These are phyloP conservation scores for Silurus asotus DNA, from an alignment of 2,113 vertebrate genomes.

Conservation along the genomic window DNA sequence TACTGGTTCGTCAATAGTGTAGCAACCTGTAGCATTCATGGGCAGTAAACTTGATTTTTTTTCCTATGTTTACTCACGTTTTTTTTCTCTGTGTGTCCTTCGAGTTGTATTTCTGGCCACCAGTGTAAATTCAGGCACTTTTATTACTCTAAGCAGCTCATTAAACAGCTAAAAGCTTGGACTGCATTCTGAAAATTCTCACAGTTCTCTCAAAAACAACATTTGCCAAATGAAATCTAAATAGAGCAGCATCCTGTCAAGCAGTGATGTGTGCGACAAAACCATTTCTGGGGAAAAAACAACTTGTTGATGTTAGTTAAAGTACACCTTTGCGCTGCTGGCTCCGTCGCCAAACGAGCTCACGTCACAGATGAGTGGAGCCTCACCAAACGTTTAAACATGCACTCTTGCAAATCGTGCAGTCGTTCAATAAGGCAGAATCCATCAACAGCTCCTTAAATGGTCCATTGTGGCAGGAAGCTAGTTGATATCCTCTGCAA, in stretches of 20 bases:
- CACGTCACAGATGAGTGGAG: constrained; percentile 10
- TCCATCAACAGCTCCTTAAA: constrained; percentile 27
- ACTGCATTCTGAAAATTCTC: background rate
- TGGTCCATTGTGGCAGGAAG: constrained; percentile 21
- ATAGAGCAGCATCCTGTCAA: background rate
- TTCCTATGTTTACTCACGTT: background rate
- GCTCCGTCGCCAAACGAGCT: background rate
- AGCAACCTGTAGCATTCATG: background rate
- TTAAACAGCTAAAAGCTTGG: background rate
- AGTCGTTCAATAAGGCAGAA: constrained; percentile 17
- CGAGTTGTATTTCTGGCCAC: background rate
- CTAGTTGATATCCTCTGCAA: constrained; percentile 29
- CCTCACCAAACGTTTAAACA: constrained; percentile 19
- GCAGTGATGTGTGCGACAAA: background rate
- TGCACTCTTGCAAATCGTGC: constrained; percentile 4
- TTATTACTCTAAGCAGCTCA: background rate
- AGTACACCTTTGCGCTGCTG: background rate
- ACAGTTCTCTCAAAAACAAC: background rate
- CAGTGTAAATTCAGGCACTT: background rate
- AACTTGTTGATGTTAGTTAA: constrained; percentile 14
- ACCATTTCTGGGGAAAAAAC: background rate
- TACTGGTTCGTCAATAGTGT: background rate
- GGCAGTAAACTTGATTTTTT: background rate
- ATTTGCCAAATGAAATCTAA: background rate
- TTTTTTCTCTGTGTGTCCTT: background rate